A percentile compares a stretch with the other conserved stretches of the same genome.
Evolutionary conservation across 2,797 vertebrate genomes (phyloP).

Genomic region (Streptopelia turtur): DNA sequence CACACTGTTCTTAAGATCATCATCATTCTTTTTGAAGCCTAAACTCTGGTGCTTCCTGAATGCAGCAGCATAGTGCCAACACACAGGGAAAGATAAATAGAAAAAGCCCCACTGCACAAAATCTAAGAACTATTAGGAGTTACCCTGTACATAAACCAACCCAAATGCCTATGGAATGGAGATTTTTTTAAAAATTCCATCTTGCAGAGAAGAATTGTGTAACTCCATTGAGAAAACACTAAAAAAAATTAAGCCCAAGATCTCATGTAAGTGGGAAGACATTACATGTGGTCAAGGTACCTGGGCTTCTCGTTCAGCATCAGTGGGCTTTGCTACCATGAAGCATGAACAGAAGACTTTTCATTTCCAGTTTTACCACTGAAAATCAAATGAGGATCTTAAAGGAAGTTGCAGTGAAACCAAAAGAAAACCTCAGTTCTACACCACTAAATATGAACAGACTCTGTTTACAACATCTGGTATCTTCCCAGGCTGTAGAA

Average conservation of each 20-base stretch:
- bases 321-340: rapidly evolving
- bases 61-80: background rate
- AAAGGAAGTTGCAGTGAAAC: background rate
- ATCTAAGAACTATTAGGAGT: background rate
- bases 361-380: background rate
- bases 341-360: background rate
- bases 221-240: background rate
- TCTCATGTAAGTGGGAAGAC: background rate
- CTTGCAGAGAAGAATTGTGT: background rate
- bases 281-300: background rate
- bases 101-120: background rate
- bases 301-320: background rate
- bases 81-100: background rate
- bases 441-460: background rate
- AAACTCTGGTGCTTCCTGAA: background rate
- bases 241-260: background rate
- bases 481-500: background rate
- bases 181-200: rapidly evolving
- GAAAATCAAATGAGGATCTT: background rate
- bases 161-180: background rate
- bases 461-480: background rate
- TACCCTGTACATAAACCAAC: background rate
- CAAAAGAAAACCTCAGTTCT: background rate
- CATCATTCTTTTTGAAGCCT: background rate
- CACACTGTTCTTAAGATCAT: rapidly evolving